Conservation (phyloP, 2,888 invertebrate genomes). For the Galerucella nymphaeae region DNA sequence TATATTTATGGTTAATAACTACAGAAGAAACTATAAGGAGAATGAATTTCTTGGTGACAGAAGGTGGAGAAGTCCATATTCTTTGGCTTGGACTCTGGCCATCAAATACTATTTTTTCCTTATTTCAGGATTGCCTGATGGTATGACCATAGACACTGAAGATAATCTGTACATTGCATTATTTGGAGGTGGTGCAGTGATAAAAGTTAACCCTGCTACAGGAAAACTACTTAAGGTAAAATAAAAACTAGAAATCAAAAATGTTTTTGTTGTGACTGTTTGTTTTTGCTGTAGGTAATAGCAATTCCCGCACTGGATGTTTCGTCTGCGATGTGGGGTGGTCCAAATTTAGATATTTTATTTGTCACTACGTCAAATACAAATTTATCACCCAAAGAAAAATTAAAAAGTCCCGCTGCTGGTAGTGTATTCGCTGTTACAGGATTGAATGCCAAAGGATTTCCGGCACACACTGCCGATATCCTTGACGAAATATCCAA, state of each 20-base stretch:
- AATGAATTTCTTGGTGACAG: too few species aligned
- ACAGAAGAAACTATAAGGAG: too few species aligned
- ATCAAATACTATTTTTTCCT: conserved; percentile 22
- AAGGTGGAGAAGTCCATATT: too few species aligned
- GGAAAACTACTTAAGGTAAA: conserved; percentile 63
- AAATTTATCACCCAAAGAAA: conserved; percentile 52
- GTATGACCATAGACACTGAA: conserved; percentile 82
- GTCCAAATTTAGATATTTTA: conserved; percentile 69
- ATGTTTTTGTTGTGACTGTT: background rate
- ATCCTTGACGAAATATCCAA: conserved; percentile 49
- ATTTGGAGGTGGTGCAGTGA: conserved; percentile 73
- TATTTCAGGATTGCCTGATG: conserved; percentile 52
- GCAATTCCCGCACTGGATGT: conserved; percentile 69
- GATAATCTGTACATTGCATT: conserved; percentile 84
- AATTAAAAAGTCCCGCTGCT: conserved; percentile 63
- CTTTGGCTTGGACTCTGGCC: too few species aligned
- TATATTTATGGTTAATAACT: background rate
- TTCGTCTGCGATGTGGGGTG: conserved; percentile 75
- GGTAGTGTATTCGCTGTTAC: conserved; percentile 64
- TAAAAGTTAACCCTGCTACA: conserved; percentile 66
- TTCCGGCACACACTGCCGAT: conserved; percentile 56
- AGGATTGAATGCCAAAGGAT: conserved; percentile 57
- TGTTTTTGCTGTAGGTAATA: conserved; percentile 43
- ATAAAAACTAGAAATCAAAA: background rate
- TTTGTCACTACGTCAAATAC: conserved; percentile 71